A percentile compares a stretch with the other conserved stretches of the same genome.
These are phyloP conservation scores for Bungarus multicinctus DNA, from an alignment of 2,113 vertebrate species.

Conservation along the genomic window DNA sequence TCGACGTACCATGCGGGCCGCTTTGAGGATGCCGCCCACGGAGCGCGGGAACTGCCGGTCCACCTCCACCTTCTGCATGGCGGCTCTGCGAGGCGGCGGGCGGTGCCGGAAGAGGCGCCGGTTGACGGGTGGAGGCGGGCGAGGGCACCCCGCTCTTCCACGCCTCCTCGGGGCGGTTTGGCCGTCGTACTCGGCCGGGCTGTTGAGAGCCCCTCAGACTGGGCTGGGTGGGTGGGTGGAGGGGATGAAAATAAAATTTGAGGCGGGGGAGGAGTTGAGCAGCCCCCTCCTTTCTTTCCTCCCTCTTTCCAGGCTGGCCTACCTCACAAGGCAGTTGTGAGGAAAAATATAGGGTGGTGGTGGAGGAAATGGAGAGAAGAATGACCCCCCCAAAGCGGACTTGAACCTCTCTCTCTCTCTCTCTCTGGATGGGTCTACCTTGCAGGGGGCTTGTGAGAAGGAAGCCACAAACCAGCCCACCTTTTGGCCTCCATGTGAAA, in stretches of 20 bases:
- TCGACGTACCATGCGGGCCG: not conserved
- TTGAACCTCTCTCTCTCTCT: not conserved
- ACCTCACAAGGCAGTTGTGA: not conserved
- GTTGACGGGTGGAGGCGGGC: not conserved
- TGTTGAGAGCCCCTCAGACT: not conserved
- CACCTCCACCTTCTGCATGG: not conserved
- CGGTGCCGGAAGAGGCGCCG: not conserved
- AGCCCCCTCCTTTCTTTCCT: not conserved
- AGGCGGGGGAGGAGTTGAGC: not conserved
- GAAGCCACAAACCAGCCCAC: not conserved
- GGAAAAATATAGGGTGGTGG: not conserved
- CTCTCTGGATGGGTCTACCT: not conserved
- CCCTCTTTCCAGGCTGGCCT: not conserved
- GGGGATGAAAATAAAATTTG: no score
- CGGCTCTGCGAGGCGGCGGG: not conserved
- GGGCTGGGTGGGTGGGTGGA: fast-evolving
- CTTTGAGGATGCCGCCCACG: not conserved
- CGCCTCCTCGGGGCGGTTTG: not conserved
- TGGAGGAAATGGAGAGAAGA: not conserved
- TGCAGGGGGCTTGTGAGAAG: not conserved
- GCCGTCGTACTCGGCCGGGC: not conserved
- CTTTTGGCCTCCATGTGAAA: not conserved
- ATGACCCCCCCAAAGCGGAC: not conserved
- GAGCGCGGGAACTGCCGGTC: not conserved
- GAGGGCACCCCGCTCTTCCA: not conserved